phyloP scores from a whole-genome alignment of 2,113 vertebrate species.

The Coregonus clupeaformis region DNA sequence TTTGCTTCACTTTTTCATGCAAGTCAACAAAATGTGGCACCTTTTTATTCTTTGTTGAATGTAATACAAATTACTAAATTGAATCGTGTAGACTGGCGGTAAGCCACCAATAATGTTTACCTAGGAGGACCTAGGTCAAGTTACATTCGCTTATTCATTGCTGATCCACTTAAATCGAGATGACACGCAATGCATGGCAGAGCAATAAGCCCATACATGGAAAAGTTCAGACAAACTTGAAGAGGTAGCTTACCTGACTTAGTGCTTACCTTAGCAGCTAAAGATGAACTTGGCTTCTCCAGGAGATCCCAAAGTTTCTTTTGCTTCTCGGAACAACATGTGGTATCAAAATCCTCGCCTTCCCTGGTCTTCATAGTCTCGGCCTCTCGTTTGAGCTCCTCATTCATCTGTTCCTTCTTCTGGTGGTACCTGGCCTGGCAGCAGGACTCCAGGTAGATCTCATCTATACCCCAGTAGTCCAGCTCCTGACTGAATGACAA shows the following conservation, averaged over 20 bases:
- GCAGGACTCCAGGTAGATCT: slow-evolving; percentile 98
- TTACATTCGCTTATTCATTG: slow-evolving; percentile 8
- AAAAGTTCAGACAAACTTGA: neutral
- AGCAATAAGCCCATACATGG: neutral
- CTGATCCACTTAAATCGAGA: neutral
- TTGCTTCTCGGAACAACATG: slow-evolving; percentile 93
- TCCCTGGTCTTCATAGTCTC: slow-evolving; percentile 89
- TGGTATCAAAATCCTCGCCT: slow-evolving; percentile 93
- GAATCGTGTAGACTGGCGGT: neutral
- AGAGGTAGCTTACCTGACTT: neutral
- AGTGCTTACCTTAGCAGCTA: slow-evolving; percentile 90
- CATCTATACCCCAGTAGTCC: slow-evolving; percentile 98
- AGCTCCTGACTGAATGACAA: slow-evolving; percentile 97
- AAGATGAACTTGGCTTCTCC: slow-evolving; percentile 96
- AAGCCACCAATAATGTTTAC: neutral
- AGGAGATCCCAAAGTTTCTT: slow-evolving; percentile 96
- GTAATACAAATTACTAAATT: neutral
- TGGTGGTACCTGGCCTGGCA: slow-evolving; percentile 98
- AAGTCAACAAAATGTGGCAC: neutral
- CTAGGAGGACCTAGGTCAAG: neutral
- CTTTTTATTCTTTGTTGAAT: neutral
- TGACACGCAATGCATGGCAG: slow-evolving; percentile 17
- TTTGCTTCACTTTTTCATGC: too few relatives aligned
- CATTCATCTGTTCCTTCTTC: slow-evolving; percentile 99
- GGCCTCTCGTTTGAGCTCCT: slow-evolving; percentile 93